Base-by-base conservation (phyloP, 2,888 invertebrate genomes). In the Drosophila koepferae region DNA sequence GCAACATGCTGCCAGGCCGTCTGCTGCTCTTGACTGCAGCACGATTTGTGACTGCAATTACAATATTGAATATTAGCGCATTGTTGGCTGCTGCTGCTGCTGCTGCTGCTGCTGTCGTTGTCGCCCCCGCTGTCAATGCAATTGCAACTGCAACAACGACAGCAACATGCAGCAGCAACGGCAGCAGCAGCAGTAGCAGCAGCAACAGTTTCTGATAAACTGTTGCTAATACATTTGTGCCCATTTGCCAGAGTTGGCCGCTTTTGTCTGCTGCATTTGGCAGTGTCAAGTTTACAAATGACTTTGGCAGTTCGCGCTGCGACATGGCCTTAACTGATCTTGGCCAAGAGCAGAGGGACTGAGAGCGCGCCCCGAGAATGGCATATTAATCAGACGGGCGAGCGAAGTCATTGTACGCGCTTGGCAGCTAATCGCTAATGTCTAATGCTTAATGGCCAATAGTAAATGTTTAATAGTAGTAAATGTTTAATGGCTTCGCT, bases 41-140 rank as follows among this genome's bases (percentile, higher is more conserved):
- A 86, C 86, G 84, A 88, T 90, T 87, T 88, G 90, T 90, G 86
- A 75, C 79, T 83, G 84, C 89, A 89, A 89, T 89, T 89, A 90
- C 90, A 89, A 88, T 90, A 90, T 90, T 89, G 89, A 90, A 89
- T 89, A 91, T 91, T 91, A 86, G 81, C 85, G 79, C 81, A 81
- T 90, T 89, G 89, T 83, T 85, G 84, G 74, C 53, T 18, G 51
- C 51, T 38, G 53, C n/a, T 53, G 64, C 28, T 3, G 8, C 8
- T n/a, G 40, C n/a, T 40, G 14, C 38, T 48, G 48, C 51, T 48
- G 58, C n/a, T 66, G 79, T 40, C 62, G 77, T 55, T 65, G 64
- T 72, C 78, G 87, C 89, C 82, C 82, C 86, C 82, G 87, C 89
- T 87, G 85, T 81, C 85, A 87, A 74, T 81, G 64, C 68, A 76